phyloP scores from a whole-genome alignment of 1,140 invertebrate genomes.

The Drosophila chauvacae region DNA sequence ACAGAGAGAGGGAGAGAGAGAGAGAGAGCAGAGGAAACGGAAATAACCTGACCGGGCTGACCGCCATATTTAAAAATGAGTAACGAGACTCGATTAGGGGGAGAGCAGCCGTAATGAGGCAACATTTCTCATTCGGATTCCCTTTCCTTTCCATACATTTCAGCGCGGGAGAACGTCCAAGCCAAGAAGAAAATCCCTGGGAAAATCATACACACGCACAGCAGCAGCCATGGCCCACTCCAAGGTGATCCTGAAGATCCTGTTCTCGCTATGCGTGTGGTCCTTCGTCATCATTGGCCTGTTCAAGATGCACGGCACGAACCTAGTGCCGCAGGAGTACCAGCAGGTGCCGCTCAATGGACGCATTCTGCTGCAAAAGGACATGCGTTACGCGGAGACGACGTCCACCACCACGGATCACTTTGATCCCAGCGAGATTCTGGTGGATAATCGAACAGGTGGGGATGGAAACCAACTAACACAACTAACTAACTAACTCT shows the following conservation, averaged over 20 bases:
- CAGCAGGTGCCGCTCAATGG: conserved; percentile 75
- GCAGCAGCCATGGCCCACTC: conserved; percentile 72
- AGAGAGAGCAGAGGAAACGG: conserved; percentile 24
- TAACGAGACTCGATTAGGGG: conserved; percentile 40
- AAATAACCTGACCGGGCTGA: conserved; percentile 22
- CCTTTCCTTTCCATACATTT: neutral
- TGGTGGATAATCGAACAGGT: conserved; percentile 84
- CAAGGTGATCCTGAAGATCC: conserved; percentile 81
- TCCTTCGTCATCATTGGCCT: conserved; percentile 83
- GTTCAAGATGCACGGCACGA: conserved; percentile 83
- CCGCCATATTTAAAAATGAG: conserved; percentile 63
- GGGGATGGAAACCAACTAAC: neutral
- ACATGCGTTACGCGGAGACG: conserved; percentile 74
- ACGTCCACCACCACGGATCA: conserved; percentile 84
- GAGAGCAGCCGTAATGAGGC: conserved; percentile 1
- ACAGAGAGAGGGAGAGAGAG: neutral
- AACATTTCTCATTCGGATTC: neutral
- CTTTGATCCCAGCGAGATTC: conserved; percentile 81
- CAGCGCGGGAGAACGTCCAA: neutral
- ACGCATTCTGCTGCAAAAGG: conserved; percentile 81
- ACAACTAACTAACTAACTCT: too few species aligned
- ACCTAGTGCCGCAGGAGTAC: conserved; percentile 78
- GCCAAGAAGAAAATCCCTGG: neutral
- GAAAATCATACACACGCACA: neutral
- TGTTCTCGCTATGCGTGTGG: conserved; percentile 84